Base-by-base conservation (phyloP, 1,140 invertebrate genomes). In the Scaptomyza hsui region DNA sequence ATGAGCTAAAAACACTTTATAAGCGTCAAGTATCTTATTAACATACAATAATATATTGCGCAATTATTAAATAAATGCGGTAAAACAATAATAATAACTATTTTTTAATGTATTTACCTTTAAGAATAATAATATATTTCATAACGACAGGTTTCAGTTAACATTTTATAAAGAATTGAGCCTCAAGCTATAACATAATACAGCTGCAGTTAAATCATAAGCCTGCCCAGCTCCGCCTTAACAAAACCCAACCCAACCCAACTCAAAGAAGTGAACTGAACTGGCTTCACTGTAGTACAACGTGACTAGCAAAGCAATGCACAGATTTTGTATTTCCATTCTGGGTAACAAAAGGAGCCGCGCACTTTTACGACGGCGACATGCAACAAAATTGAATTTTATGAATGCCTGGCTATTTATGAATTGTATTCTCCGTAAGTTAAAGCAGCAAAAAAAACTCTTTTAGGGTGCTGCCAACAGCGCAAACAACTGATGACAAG, bases 341-440 rank as follows among this genome's bases (percentile, higher is more conserved):
- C 26, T 35, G 42, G 61, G 45, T 47, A 73, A 86, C 81, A 85
- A 85, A 85, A 86, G 81, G 63, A 85, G 73, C 69, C 80, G 75
- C 65, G 81, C 42, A 81, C 69, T 86, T 85, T 85, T 85, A 85
- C 77, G 81, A 72, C 62, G 53, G 68, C 68, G 55, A 86, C 86
- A 86, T 89, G 86, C 86, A 86, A 89, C 86, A 89, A 89, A 89
- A 89, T 89, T 89, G 81, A 89, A 82, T 89, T 89, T 89, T 89
- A 89, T 89, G 80, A 85, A 78, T 81, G 72, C 64, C 35, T 62
- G 48, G 70, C 73, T 89, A 89, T 89, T 85, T 85, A 80, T 83
- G 80, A 89, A 89, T 89, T 89, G 89, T 89, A 83, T 74, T 75
- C 70, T 59, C 57, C 64, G 42, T 19, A 60, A 74, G 75, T 74